These are phyloP conservation scores for Tricholaema leucomelas DNA, from an alignment of 2,113 vertebrate genomes.

Conservation along the genomic window DNA sequence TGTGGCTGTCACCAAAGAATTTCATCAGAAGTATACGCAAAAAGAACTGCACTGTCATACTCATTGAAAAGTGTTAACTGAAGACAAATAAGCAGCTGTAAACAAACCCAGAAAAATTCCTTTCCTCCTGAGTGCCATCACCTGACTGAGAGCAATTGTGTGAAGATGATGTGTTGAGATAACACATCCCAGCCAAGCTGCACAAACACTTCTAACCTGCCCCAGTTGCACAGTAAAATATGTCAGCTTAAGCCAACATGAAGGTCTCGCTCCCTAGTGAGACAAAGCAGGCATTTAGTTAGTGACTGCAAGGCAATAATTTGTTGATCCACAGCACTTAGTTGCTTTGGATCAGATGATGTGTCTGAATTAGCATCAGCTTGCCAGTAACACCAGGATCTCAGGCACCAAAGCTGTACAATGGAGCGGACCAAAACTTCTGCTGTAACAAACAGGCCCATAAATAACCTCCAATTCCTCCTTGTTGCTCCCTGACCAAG, in stretches of 20 bases:
- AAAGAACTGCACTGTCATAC: background rate
- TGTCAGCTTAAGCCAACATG: background rate
- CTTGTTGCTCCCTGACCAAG: background rate
- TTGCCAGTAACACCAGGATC: background rate
- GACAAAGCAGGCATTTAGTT: background rate
- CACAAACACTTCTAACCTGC: slow-evolving; percentile 33
- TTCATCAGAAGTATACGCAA: slow-evolving; percentile 8
- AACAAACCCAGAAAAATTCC: slow-evolving; percentile 23
- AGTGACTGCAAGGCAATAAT: background rate
- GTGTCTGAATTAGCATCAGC: background rate
- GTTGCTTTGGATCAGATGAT: background rate
- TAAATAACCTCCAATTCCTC: background rate
- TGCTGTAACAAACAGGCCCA: background rate
- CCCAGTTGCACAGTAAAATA: background rate
- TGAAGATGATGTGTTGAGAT: slow-evolving; percentile 1
- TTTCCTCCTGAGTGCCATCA: background rate
- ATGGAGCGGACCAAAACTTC: background rate
- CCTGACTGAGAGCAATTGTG: slow-evolving; percentile 29
- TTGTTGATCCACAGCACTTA: background rate
- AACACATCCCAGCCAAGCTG: background rate
- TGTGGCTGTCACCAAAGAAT: slow-evolving; percentile 13
- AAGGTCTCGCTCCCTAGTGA: background rate
- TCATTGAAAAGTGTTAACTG: slow-evolving; percentile 11
- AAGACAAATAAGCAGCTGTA: slow-evolving; percentile 26
- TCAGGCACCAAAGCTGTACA: background rate